Conservation (phyloP, 2,113 vertebrate genomes). For the Eupsittula cactorum region DNA sequence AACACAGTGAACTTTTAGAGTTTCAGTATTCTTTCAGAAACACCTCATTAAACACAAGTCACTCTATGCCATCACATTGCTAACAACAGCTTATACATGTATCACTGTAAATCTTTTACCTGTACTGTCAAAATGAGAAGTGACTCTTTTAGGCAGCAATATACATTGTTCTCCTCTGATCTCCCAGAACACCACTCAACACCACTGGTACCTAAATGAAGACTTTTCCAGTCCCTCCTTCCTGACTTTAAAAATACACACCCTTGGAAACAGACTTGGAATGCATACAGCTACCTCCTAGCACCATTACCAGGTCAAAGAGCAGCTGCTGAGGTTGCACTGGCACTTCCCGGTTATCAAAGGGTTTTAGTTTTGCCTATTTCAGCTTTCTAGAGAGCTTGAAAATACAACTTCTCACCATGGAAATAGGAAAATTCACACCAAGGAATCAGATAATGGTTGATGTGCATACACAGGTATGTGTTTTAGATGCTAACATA, state of each 20-base stretch:
- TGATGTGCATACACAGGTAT: not conserved
- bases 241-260: not conserved
- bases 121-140: not conserved
- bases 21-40: not conserved
- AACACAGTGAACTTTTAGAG: not conserved
- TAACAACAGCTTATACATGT: not conserved
- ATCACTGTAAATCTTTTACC: not conserved
- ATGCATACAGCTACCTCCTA: constrained; percentile 1
- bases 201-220: not conserved
- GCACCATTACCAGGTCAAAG: not conserved
- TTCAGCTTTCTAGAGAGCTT: not conserved
- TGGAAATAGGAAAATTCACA: not conserved
- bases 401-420: not conserved
- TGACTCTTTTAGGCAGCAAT: not conserved
- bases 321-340: constrained; percentile 19
- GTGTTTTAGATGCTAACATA: not conserved
- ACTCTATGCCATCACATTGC: not conserved
- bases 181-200: not conserved
- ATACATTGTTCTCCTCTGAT: not conserved
- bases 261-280: not conserved
- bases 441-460: not conserved
- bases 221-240: not conserved
- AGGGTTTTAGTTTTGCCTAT: not conserved
- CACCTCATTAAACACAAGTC: not conserved
- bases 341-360: not conserved